A percentile compares a stretch with the other conserved stretches of the same genome.
Evolutionary conservation across 2,113 vertebrate species (phyloP).

Genomic region (Dolichotis patagonum): DNA sequence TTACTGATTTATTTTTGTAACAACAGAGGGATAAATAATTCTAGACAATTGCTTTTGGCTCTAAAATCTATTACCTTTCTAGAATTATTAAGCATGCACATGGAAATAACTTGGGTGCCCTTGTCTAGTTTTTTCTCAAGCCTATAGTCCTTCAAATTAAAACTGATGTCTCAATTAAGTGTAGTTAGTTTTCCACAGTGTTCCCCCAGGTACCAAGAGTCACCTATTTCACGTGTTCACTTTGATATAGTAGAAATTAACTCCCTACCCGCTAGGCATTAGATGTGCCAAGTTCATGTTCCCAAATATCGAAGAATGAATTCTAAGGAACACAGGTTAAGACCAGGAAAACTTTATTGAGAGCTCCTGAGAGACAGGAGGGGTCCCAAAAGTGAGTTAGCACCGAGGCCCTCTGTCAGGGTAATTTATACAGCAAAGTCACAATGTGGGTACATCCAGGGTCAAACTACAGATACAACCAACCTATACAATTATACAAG

Average conservation of each 20-base stretch:
- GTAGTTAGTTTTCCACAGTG: background rate
- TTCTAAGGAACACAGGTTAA: background rate
- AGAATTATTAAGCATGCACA: slow-evolving; percentile 9
- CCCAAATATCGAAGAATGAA: background rate
- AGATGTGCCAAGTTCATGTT: background rate
- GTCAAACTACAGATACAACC: background rate
- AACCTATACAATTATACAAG: background rate
- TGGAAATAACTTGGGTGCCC: background rate
- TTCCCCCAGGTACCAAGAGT: background rate
- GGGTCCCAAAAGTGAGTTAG: background rate
- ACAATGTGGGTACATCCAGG: background rate
- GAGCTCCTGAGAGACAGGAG: background rate
- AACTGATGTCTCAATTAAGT: slow-evolving; percentile 12
- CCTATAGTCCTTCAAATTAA: background rate
- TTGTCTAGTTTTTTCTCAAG: background rate
- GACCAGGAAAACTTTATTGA: background rate
- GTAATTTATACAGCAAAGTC: background rate
- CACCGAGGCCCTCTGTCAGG: background rate
- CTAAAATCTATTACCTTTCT: slow-evolving; percentile 9
- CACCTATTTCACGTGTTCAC: background rate
- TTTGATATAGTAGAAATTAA: background rate
- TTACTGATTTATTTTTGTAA: slow-evolving; percentile 72
- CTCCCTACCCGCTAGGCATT: background rate
- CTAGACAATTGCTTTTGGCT: slow-evolving; percentile 26
- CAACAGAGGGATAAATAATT: slow-evolving; percentile 64